These are phyloP conservation scores for Eclectus roratus DNA, from an alignment of 2,113 vertebrate species.

Conservation along the genomic window DNA sequence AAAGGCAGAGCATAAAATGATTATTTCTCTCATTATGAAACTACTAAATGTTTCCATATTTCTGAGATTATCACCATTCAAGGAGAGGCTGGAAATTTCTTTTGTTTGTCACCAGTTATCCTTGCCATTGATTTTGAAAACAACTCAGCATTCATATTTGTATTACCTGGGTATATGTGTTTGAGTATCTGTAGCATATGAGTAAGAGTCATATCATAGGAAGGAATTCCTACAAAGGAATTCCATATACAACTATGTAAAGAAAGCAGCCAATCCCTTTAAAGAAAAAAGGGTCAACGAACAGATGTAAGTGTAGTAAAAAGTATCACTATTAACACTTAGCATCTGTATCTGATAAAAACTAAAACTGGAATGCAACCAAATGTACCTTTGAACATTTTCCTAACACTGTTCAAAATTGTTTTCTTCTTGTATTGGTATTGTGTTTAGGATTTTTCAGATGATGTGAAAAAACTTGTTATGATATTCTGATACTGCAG, in stretches of 20 bases:
- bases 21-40: slow-evolving; percentile 32
- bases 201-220: background rate
- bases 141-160: background rate
- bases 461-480: background rate
- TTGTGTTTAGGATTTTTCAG: background rate
- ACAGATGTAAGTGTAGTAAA: background rate
- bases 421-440: background rate
- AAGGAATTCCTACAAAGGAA: background rate
- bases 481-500: background rate
- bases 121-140: background rate
- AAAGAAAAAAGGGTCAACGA: background rate
- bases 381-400: background rate
- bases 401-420: background rate
- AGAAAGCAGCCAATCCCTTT: background rate
- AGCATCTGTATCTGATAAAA: background rate
- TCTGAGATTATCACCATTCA: background rate
- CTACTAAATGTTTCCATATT: slow-evolving; percentile 23
- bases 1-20: background rate
- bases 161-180: background rate
- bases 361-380: background rate
- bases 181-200: background rate
- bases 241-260: background rate
- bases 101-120: background rate
- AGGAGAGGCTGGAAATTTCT: background rate
- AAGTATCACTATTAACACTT: background rate